Evolutionary conservation across 2,797 vertebrate genomes (phyloP).

Genomic region (Fistularia tabacaria): DNA sequence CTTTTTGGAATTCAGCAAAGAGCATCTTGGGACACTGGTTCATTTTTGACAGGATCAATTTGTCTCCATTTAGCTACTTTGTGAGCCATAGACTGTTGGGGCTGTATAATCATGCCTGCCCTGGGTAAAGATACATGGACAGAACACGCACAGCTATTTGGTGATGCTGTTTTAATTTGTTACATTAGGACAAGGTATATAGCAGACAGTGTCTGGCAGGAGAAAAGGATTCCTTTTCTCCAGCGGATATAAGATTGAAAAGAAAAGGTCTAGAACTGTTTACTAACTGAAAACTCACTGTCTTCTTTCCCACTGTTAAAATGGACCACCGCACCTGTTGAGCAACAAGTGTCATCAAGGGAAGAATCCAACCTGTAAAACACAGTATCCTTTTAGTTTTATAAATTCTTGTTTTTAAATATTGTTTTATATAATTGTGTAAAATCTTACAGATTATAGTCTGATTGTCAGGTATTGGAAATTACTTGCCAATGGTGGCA

Average conservation of each 20-base stretch:
- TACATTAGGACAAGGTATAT: conserved; percentile 55
- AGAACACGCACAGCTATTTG: conserved; percentile 37
- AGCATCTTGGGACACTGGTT: conserved; percentile 26
- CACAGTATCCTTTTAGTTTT: conserved; percentile 68
- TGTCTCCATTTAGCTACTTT: conserved; percentile 41
- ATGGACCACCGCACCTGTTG: conserved; percentile 47
- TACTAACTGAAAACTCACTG: conserved; percentile 44
- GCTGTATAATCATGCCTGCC: conserved; percentile 36
- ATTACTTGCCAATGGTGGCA: conserved; percentile 47
- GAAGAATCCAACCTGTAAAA: conserved; percentile 50
- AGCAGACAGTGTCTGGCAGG: conserved; percentile 28
- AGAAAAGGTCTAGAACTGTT: conserved; percentile 32
- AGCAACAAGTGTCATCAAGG: conserved; percentile 27
- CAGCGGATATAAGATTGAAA: conserved; percentile 21
- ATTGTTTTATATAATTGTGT: conserved; percentile 78
- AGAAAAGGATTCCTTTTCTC: conserved; percentile 43
- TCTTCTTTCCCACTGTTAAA: conserved; percentile 34
- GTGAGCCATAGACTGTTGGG: conserved; percentile 59
- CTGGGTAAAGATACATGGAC: conserved; percentile 44
- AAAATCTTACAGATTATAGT: conserved; percentile 61
- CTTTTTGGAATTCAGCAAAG: conserved; percentile 54
- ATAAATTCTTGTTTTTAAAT: conserved; percentile 63
- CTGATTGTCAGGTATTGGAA: conserved; percentile 55
- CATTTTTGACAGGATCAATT: conserved; percentile 31
- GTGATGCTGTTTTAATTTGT: conserved; percentile 49